Conservation (phyloP, 2,888 invertebrate species). For the Ditula angustiorana region DNA sequence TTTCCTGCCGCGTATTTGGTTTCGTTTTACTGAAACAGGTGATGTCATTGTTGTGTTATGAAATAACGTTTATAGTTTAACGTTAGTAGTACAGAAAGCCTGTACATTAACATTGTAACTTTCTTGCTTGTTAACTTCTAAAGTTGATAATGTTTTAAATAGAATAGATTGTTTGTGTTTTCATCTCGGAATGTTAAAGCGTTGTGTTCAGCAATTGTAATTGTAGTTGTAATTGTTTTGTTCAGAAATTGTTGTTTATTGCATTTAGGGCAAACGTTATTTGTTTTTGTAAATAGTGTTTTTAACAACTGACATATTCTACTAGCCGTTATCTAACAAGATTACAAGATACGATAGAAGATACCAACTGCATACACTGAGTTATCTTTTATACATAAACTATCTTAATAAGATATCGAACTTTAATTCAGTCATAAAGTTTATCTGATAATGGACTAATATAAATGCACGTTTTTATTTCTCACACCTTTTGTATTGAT, state of each 20-base stretch:
- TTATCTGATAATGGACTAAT: conserved; percentile 6
- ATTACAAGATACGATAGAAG: neutral
- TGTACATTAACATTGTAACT: neutral
- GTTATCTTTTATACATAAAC: neutral
- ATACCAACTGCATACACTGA: neutral
- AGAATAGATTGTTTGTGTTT: neutral
- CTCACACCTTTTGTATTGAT: neutral
- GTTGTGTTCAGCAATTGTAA: neutral
- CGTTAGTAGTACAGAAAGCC: neutral
- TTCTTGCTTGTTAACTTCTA: neutral
- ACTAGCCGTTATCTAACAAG: neutral
- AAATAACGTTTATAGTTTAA: conserved; percentile 8
- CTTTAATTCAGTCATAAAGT: conserved; percentile 8
- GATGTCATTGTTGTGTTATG: conserved; percentile 40
- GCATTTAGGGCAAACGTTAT: neutral
- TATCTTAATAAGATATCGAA: conserved; percentile 7
- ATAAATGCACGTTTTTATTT: neutral
- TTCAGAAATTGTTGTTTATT: too few relatives aligned
- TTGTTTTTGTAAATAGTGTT: too few relatives aligned
- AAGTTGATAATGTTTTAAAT: conserved; percentile 4
- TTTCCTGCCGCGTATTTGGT: conserved; percentile 34
- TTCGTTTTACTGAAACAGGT: conserved; percentile 36
- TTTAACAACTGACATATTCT: neutral
- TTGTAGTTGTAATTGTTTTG: too few relatives aligned
- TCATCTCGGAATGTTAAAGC: neutral